Conservation (phyloP, 2,113 vertebrate genomes). For the Corythornis vintsioides region DNA sequence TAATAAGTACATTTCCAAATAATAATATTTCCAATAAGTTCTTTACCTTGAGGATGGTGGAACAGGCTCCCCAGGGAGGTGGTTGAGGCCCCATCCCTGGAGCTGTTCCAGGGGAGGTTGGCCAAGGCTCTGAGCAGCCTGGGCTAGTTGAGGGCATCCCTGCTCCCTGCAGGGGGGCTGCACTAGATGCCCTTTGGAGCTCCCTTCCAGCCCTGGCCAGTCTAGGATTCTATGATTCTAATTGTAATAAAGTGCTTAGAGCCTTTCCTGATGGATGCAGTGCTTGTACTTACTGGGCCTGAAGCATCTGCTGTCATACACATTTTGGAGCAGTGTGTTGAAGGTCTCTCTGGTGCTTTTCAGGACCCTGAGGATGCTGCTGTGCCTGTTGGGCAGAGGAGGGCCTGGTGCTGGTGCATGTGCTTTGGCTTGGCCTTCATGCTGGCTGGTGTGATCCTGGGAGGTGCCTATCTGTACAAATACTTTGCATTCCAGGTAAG, state of each 20-base stretch:
- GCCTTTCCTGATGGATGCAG: not conserved
- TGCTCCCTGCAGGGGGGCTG: too few relatives aligned
- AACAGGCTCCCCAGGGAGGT: too few relatives aligned
- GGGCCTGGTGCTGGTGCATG: constrained; percentile 96
- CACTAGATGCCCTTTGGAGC: too few relatives aligned
- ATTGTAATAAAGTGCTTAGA: fast-evolving
- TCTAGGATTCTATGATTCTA: too few relatives aligned
- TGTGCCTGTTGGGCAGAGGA: constrained; percentile 79
- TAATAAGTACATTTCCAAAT: too few relatives aligned
- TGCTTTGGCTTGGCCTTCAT: constrained; percentile 93
- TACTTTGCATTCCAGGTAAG: constrained; percentile 88
- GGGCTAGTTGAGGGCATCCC: too few relatives aligned
- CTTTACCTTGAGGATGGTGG: too few relatives aligned
- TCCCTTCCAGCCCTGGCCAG: too few relatives aligned
- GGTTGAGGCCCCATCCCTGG: too few relatives aligned
- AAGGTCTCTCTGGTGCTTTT: not conserved
- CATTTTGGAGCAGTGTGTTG: not conserved
- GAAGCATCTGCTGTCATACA: not conserved
- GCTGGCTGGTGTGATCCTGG: constrained; percentile 91
- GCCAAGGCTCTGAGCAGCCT: too few relatives aligned
- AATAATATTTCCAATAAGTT: too few relatives aligned
- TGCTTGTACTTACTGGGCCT: not conserved
- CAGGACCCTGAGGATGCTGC: constrained; percentile 87
- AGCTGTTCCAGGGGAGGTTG: too few relatives aligned
- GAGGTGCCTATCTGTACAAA: constrained; percentile 91